These are phyloP conservation scores for Drymonia ruficornis DNA, from an alignment of 2,888 invertebrate genomes.

Conservation along the genomic window DNA sequence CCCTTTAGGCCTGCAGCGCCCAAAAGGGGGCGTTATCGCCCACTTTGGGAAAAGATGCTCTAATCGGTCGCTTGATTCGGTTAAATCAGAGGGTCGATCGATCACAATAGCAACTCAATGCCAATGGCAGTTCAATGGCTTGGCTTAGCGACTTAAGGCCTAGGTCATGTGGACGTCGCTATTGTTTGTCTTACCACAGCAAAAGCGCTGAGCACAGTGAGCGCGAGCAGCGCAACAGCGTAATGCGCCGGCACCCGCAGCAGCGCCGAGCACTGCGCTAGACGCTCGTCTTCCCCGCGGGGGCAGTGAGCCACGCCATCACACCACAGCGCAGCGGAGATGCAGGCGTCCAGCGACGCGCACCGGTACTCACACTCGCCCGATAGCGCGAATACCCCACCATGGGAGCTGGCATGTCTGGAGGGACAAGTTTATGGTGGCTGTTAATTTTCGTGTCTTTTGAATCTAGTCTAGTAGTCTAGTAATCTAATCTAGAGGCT, in stretches of 20 bases:
- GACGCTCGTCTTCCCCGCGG: conserved; percentile 91
- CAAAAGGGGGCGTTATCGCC: no score
- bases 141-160: no score
- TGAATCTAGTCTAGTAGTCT: no score
- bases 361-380: conserved; percentile 91
- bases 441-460: no score
- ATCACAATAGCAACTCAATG: no score
- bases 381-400: conserved; percentile 85
- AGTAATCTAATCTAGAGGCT: no score
- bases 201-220: conserved; percentile 75
- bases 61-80: no score
- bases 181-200: conserved; percentile 72
- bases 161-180: no score
- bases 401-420: conserved; percentile 81
- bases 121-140: no score
- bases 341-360: conserved; percentile 92
- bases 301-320: conserved; percentile 92
- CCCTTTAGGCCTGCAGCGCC: no score
- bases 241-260: conserved; percentile 91
- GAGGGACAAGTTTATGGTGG: conserved; percentile 22
- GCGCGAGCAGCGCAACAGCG: conserved; percentile 83
- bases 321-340: conserved; percentile 92
- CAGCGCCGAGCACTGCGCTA: conserved; percentile 91
- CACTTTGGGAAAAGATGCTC: no score
- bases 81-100: no score